These are phyloP conservation scores for Mormoops blainvillei DNA, from an alignment of 2,113 vertebrate genomes.

Conservation along the genomic window DNA sequence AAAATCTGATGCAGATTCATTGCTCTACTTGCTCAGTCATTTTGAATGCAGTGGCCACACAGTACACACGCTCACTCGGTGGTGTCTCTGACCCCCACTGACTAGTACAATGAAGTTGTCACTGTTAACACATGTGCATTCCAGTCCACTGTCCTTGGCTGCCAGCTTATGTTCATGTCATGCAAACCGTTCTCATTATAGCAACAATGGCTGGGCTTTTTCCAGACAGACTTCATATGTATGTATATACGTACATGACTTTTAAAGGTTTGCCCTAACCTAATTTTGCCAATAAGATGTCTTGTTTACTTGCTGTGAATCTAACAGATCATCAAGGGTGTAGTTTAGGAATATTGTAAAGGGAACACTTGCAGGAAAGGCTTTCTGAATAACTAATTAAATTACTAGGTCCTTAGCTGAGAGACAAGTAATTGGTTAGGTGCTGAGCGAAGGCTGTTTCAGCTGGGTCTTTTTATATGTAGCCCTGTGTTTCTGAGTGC, in stretches of 20 bases:
- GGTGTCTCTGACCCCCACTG: too few species aligned
- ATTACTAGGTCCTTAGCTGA: neutral
- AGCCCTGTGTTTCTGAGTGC: conserved; percentile 14
- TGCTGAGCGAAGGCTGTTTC: neutral
- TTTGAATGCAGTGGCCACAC: too few species aligned
- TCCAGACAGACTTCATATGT: neutral
- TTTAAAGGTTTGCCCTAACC: neutral
- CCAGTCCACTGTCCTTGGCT: too few species aligned
- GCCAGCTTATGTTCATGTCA: too few species aligned
- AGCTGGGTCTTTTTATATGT: neutral
- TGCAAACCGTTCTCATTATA: too few species aligned
- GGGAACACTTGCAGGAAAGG: neutral
- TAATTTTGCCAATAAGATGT: neutral
- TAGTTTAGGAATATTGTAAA: neutral
- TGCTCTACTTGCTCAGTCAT: too few species aligned
- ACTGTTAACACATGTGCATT: too few species aligned
- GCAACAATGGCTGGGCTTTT: too few species aligned
- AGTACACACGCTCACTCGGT: too few species aligned
- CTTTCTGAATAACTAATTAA: neutral
- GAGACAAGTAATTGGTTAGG: neutral
- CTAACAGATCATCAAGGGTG: neutral
- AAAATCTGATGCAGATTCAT: too few species aligned
- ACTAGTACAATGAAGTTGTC: too few species aligned
- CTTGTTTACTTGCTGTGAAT: neutral
- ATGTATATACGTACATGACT: neutral